Evolutionary conservation across 2,888 invertebrate genomes (phyloP).

Genomic region (Dynastes tityus): DNA sequence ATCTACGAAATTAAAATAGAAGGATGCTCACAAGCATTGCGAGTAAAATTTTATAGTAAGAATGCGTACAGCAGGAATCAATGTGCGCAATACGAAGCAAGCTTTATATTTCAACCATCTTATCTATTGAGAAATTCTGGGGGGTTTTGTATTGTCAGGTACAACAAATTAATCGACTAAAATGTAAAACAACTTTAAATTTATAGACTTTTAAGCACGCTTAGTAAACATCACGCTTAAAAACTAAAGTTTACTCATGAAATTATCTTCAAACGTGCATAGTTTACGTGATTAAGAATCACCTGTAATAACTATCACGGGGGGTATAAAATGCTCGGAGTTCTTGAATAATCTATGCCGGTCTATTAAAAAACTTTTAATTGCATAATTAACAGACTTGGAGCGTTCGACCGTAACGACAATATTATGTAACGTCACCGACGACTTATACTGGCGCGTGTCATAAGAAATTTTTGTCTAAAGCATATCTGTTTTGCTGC

Average conservation of each 20-base stretch:
- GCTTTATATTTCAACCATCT: no score
- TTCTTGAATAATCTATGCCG: constrained; percentile 13
- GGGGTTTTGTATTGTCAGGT: no score
- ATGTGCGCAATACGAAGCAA: no score
- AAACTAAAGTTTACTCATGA: not conserved
- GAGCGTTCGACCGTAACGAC: constrained; percentile 50
- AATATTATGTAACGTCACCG: constrained; percentile 32
- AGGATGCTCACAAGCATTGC: no score
- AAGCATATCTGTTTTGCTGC: constrained; percentile 47
- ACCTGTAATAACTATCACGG: not conserved
- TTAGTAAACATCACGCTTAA: not conserved
- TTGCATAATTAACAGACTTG: constrained; percentile 58
- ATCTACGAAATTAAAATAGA: no score
- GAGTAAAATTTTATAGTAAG: no score
- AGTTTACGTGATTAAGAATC: not conserved
- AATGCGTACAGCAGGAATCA: no score
- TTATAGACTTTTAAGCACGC: no score
- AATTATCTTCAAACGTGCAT: not conserved
- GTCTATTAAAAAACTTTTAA: constrained; percentile 57
- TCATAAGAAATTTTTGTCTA: constrained; percentile 46
- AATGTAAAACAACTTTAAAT: no score
- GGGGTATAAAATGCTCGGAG: not conserved
- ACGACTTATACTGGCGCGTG: constrained; percentile 33
- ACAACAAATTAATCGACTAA: no score
- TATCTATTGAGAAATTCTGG: no score